These are phyloP conservation scores for Gambusia affinis DNA, from an alignment of 2,113 vertebrate species.

Conservation along the genomic window DNA sequence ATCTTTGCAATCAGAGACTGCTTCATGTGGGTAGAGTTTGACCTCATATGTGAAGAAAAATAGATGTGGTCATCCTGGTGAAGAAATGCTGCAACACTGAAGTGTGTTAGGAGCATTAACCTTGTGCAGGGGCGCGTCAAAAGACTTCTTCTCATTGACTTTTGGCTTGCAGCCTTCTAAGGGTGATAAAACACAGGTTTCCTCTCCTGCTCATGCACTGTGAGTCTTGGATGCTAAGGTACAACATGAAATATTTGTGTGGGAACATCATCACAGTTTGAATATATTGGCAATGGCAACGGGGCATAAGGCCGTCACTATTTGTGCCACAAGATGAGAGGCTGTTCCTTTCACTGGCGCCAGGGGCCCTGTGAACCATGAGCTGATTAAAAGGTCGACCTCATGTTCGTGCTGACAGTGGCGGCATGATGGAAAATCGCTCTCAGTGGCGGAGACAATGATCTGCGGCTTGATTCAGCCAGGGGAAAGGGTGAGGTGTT, in stretches of 20 bases:
- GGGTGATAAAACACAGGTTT: conserved; percentile 79
- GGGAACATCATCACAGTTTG: conserved; percentile 74
- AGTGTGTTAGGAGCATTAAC: conserved; percentile 61
- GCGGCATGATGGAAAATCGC: conserved; percentile 40
- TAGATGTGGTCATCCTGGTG: conserved; percentile 25
- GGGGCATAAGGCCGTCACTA: conserved; percentile 77
- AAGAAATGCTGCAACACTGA: conserved; percentile 65
- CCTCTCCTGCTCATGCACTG: conserved; percentile 72
- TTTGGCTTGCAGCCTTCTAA: conserved; percentile 58
- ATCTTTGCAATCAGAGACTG: conserved; percentile 63
- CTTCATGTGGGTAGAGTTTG: conserved; percentile 33
- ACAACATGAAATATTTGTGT: conserved; percentile 78
- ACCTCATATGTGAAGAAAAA: conserved; percentile 9
- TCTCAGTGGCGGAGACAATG: conserved; percentile 54
- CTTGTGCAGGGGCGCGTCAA: conserved; percentile 48
- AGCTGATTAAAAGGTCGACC: conserved; percentile 62
- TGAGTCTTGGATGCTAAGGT: conserved; percentile 73
- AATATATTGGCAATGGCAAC: conserved; percentile 76
- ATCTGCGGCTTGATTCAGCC: conserved; percentile 29
- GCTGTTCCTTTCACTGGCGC: conserved; percentile 66
- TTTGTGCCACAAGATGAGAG: conserved; percentile 78
- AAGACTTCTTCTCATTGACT: conserved; percentile 61
- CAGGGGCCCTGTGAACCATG: conserved; percentile 60
- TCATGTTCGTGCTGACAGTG: conserved; percentile 58
- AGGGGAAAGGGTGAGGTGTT: conserved; percentile 42